phyloP scores from a whole-genome alignment of 2,888 invertebrate species.

The Tiliacea citrago region DNA sequence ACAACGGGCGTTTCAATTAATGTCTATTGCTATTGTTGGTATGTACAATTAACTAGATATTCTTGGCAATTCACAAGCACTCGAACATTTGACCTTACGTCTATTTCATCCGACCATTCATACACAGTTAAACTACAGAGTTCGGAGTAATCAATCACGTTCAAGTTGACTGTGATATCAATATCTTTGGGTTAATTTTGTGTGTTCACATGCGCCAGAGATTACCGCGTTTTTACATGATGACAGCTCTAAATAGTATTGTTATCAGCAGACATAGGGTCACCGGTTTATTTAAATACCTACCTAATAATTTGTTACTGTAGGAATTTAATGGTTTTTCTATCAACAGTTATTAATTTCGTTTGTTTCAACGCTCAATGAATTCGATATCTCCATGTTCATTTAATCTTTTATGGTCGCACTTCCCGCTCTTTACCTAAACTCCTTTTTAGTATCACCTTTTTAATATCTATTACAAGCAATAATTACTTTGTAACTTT shows the following conservation, averaged over 20 bases:
- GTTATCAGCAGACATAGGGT: constrained; percentile 10
- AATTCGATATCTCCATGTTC: background rate
- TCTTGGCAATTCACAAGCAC: constrained; percentile 57
- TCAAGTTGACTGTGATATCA: constrained; percentile 55
- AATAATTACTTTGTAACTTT: background rate
- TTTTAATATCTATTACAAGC: background rate
- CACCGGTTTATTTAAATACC: constrained; percentile 8
- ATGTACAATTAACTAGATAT: constrained; percentile 59
- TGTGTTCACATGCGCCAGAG: constrained; percentile 56
- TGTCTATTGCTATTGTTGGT: constrained; percentile 51
- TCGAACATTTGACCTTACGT: constrained; percentile 58
- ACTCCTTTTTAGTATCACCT: constrained; percentile 5
- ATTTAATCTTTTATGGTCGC: background rate
- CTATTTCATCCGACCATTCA: constrained; percentile 54
- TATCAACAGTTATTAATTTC: background rate
- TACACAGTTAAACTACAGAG: constrained; percentile 25
- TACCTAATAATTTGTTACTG: background rate
- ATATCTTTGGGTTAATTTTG: constrained; percentile 43
- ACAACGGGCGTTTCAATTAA: constrained; percentile 61
- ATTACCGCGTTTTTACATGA: constrained; percentile 30
- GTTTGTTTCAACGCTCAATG: background rate
- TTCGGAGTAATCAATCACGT: constrained; percentile 52
- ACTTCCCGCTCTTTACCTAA: background rate
- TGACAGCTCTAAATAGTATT: constrained; percentile 5
- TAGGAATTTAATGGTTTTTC: background rate